phyloP scores from a whole-genome alignment of 2,888 invertebrate genomes.

The Piscicola geometra region DNA sequence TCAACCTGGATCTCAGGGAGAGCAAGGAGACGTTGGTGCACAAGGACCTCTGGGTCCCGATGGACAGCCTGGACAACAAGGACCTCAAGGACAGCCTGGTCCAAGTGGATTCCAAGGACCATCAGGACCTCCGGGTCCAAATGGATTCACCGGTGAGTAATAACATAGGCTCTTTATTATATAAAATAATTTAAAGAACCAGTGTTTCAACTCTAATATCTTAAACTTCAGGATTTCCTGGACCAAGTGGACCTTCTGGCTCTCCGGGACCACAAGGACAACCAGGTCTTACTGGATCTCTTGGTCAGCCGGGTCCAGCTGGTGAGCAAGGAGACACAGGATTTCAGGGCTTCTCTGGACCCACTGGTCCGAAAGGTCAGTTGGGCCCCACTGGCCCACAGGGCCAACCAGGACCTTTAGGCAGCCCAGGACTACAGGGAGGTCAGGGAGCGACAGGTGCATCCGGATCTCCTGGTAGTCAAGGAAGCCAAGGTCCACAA shows the following conservation, averaged over 20 bases:
- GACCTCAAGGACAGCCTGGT: slow-evolving; percentile 36
- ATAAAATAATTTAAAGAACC: background rate
- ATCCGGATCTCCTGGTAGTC: slow-evolving; percentile 36
- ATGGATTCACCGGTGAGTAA: slow-evolving; percentile 8
- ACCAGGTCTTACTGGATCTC: slow-evolving; percentile 35
- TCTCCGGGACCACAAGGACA: slow-evolving; percentile 36
- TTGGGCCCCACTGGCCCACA: slow-evolving; percentile 36
- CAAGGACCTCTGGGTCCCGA: slow-evolving; percentile 35
- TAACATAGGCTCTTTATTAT: background rate
- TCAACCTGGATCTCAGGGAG: slow-evolving; percentile 33
- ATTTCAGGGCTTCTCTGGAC: slow-evolving; percentile 16
- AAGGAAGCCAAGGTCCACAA: slow-evolving; percentile 33
- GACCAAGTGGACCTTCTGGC: slow-evolving; percentile 40
- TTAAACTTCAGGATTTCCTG: slow-evolving; percentile 39
- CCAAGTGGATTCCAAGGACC: slow-evolving; percentile 24
- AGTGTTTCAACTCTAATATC: background rate
- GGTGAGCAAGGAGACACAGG: slow-evolving; percentile 35
- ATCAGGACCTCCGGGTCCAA: slow-evolving; percentile 31
- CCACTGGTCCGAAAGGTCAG: slow-evolving; percentile 23
- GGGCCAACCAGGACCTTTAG: slow-evolving; percentile 39
- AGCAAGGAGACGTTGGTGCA: slow-evolving; percentile 34
- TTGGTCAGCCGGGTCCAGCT: slow-evolving; percentile 35
- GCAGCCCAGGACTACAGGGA: slow-evolving; percentile 35
- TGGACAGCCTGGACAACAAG: slow-evolving; percentile 32
- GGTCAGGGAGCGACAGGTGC: slow-evolving; percentile 35